These are phyloP conservation scores for Molanna angustata DNA, from an alignment of 2,888 invertebrate genomes.

Conservation along the genomic window DNA sequence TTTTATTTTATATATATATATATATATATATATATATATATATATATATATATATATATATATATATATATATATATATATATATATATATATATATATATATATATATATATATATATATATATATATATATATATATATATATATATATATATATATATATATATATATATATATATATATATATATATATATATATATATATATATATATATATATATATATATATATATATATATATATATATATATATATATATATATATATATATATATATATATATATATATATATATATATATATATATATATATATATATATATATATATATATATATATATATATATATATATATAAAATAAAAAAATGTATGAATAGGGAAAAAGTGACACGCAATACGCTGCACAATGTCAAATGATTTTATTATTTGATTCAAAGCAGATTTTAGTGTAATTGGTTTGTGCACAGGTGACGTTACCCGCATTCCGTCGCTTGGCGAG, in stretches of 20 bases:
- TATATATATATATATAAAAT: not conserved
- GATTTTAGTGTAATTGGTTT: no score
- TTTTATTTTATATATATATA: not conserved
- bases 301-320: no score
- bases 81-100: not conserved
- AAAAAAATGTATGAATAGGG: not conserved
- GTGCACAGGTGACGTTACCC: no score
- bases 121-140: not conserved
- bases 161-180: not conserved
- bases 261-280: not conserved
- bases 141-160: not conserved
- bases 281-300: no score
- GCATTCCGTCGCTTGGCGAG: no score
- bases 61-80: not conserved
- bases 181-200: not conserved
- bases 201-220: not conserved
- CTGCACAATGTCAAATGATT: no score
- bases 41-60: not conserved
- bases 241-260: not conserved
- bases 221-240: not conserved
- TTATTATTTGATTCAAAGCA: no score
- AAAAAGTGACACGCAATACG: not conserved
- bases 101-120: not conserved
- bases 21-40: not conserved
- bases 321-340: not conserved